These are phyloP conservation scores for Sturnira hondurensis DNA, from an alignment of 2,113 vertebrate genomes.

Conservation along the genomic window DNA sequence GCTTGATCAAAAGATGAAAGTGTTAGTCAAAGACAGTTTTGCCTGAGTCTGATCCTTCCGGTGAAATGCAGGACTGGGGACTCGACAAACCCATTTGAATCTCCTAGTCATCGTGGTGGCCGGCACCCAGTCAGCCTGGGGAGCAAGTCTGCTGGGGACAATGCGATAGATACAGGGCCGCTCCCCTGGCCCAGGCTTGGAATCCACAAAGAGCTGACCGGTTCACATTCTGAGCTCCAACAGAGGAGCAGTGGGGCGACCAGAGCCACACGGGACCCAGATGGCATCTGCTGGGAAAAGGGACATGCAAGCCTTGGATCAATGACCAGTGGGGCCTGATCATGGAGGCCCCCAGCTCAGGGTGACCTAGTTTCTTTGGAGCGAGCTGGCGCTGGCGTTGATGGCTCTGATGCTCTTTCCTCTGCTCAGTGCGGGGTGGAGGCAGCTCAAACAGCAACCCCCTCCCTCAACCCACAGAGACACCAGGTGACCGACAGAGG, in stretches of 20 bases:
- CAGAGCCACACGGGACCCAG: neutral
- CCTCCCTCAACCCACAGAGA: neutral
- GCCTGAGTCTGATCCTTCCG: neutral
- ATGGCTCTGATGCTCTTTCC: neutral
- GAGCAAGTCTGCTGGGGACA: accelerated
- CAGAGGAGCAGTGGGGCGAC: neutral
- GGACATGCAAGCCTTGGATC: accelerated
- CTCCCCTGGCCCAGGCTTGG: accelerated
- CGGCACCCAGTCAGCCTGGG: neutral
- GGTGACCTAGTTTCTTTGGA: neutral
- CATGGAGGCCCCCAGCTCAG: neutral
- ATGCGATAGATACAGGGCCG: accelerated
- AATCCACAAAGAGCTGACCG: neutral
- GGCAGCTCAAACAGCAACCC: slow-evolving; percentile 43
- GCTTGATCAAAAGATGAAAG: neutral
- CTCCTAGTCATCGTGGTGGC: accelerated
- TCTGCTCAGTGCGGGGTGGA: neutral
- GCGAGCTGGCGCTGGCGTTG: neutral
- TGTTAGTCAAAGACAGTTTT: neutral
- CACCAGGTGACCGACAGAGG: neutral
- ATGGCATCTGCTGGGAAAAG: neutral
- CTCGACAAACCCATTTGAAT: neutral
- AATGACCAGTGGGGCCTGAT: neutral
- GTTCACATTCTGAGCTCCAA: neutral
- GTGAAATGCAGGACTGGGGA: neutral